Conservation (phyloP, 2,113 vertebrate genomes). For the Alligator sinensis region DNA sequence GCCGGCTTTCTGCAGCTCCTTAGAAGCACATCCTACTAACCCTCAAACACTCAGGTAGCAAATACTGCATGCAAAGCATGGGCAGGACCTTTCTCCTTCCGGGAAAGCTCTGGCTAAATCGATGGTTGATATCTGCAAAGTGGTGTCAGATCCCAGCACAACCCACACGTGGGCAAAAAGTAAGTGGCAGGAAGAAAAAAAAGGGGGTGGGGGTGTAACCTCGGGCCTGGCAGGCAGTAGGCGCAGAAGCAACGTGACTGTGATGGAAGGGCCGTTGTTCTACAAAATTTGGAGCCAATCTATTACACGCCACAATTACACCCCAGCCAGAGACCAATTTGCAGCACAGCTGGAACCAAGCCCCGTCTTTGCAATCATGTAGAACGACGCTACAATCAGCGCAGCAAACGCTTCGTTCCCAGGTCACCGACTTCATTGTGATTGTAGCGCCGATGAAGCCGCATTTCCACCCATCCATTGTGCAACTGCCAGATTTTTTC, state of each 20-base stretch:
- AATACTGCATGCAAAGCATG: background rate
- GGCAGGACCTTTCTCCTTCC: background rate
- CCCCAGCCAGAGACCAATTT: background rate
- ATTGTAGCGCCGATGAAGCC: background rate
- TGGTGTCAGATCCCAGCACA: accelerated
- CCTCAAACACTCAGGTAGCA: background rate
- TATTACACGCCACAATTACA: accelerated
- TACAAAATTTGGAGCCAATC: accelerated
- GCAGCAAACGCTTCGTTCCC: background rate
- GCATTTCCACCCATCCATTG: background rate
- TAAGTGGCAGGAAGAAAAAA: accelerated
- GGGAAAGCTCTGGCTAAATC: background rate
- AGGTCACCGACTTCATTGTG: background rate
- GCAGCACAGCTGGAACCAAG: background rate
- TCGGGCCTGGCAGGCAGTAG: accelerated
- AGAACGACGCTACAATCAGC: background rate
- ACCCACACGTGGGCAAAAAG: background rate
- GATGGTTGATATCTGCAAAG: accelerated
- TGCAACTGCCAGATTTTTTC: accelerated
- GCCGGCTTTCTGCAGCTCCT: background rate
- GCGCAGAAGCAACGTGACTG: no score
- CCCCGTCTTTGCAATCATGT: background rate
- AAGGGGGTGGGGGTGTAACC: background rate
- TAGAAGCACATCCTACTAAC: background rate
- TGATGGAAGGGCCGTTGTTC: background rate